Base-by-base conservation (phyloP, 2,113 vertebrate species). In the Lasiurus cinereus region DNA sequence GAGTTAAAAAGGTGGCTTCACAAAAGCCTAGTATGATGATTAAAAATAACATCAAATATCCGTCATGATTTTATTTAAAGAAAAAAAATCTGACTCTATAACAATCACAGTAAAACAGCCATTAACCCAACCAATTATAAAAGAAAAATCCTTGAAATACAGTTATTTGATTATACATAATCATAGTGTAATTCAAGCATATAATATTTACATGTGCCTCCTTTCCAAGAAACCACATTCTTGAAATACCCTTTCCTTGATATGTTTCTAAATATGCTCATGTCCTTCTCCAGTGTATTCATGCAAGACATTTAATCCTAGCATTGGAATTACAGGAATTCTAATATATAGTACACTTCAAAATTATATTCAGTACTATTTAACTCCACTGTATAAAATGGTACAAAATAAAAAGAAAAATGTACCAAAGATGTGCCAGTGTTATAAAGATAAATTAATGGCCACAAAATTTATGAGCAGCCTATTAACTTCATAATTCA, bases 401-500 rank as follows among this genome's bases (percentile, higher is more conserved):
- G 95, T 39, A 56, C 85, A 97, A 98, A 98, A 97, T 84, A 97
- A 97, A 97, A 97, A 97, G 88, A 97, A 98, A 96, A 98, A 96
- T 64, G 95, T 89, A 90, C 80, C 12, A 19, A 96, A 96, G 90
- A 96, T 97, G 91, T 88, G 74, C 95, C 77, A 94, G 77, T 72
- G 79, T 97, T 98, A 97, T 97, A 98, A 97, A 98, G 96, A 98
- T 96, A 98, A 98, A 98, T 98, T 98, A 98, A 98, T 36, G 90
- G 93, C 87, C 95, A 97, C 96, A 97, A 97, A 98, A 98, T 98
- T 97, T 98, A 98, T 97, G 96, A 98, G 97, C 97, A 97, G 97
- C 98, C 97, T 98, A 98, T 98, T 98, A 98, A 98, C 97, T 98
- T 98, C 96, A 96, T 97, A 97, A 98, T 98, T 98, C 97, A 98